Conservation (phyloP, 2,888 invertebrate species). For the Drosophila prostipennis region DNA sequence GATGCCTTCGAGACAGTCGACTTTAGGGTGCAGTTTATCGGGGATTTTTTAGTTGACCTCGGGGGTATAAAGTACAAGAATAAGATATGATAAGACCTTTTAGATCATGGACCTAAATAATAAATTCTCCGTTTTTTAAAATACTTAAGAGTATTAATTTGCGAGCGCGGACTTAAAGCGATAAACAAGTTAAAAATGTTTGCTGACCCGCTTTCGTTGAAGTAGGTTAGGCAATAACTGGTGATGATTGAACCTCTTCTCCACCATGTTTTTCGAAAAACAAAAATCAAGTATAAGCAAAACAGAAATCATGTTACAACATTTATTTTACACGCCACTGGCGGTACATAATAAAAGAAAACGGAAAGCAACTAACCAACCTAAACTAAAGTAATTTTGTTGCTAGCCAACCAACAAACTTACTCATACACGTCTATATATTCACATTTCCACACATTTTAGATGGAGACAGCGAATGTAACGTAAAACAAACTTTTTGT, state of each 20-base stretch:
- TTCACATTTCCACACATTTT: conserved; percentile 20
- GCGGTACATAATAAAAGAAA: conserved; percentile 31
- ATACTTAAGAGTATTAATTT: background rate
- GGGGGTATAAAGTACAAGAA: background rate
- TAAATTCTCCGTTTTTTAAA: background rate
- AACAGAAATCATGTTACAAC: conserved; percentile 26
- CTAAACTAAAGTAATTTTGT: conserved; percentile 41
- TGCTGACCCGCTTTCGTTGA: background rate
- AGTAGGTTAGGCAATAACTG: conserved; percentile 8
- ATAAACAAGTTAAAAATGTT: too few relatives aligned
- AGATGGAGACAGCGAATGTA: conserved; percentile 28
- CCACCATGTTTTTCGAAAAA: conserved; percentile 11
- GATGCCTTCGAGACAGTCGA: background rate
- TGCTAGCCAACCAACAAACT: conserved; percentile 30
- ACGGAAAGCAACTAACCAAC: conserved; percentile 28
- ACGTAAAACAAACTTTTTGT: conserved; percentile 38
- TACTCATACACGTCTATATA: conserved; percentile 7
- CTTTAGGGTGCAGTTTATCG: conserved; percentile 2
- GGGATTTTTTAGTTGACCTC: conserved; percentile 15
- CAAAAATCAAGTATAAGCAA: conserved; percentile 2
- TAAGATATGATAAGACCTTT: background rate
- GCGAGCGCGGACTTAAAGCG: too few relatives aligned
- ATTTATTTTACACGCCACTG: conserved; percentile 29
- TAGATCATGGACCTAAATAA: background rate
- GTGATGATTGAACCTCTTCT: conserved; percentile 2